A percentile compares a stretch with the other conserved stretches of the same genome.
Conservation (phyloP, 2,797 vertebrate genomes). For the Valencia hispanica region DNA sequence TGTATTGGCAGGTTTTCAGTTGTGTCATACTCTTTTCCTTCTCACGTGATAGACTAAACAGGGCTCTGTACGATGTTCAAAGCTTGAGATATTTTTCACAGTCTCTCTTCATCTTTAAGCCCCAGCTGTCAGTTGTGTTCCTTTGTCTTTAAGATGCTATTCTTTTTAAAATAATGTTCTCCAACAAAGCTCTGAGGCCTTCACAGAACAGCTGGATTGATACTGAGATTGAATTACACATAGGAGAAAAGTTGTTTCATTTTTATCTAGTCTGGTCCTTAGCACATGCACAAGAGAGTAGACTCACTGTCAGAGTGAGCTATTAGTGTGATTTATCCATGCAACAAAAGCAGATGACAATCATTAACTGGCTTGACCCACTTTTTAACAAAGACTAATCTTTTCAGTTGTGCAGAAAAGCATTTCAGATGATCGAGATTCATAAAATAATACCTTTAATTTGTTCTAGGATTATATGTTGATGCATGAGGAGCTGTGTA, state of each 20-base stretch:
- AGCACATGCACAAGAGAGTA: background rate
- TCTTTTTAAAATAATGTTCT: background rate
- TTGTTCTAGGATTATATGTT: conserved; percentile 19
- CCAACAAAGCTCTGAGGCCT: background rate
- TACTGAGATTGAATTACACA: background rate
- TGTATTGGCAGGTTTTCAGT: background rate
- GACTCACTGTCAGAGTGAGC: background rate
- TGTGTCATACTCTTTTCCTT: background rate
- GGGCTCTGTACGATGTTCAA: background rate
- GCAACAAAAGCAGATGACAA: conserved; percentile 34
- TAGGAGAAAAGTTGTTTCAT: background rate
- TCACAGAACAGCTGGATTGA: background rate
- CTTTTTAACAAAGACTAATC: conserved; percentile 42
- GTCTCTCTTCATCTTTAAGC: background rate
- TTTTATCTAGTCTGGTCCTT: conserved; percentile 1
- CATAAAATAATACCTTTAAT: conserved; percentile 33
- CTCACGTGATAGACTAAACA: background rate
- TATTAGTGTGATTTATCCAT: conserved; percentile 32
- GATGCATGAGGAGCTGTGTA: conserved; percentile 12
- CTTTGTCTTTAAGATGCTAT: background rate
- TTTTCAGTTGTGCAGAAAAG: conserved; percentile 35
- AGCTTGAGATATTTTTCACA: background rate
- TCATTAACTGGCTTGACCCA: conserved; percentile 19
- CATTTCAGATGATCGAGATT: conserved; percentile 29
- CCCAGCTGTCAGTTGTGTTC: background rate